Base-by-base conservation (phyloP, 2,888 invertebrate species). In the Digitonthophagus gazella region DNA sequence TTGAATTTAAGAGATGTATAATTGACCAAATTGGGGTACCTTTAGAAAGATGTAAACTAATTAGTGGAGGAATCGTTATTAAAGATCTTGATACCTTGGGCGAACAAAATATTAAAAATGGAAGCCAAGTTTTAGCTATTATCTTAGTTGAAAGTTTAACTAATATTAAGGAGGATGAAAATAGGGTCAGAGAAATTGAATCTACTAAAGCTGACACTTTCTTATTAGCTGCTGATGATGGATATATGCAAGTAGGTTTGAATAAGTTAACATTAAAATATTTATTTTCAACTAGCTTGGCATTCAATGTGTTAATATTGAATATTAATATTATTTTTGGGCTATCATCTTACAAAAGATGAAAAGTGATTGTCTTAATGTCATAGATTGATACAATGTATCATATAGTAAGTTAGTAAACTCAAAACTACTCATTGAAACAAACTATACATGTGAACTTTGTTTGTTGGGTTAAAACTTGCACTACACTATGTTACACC, bases 81-180 rank as follows among this genome's bases (percentile, higher is more conserved):
- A 85, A 86, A 64, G 84, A 87, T 0, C 79, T 81, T 0, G 76
- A 78, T 11, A 84, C 81, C 1, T 77, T 93, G 3, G 82, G 81
- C 8, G 80, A 83, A 11, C 91, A 92, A 76, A 86, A 88, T 55
- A 80, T 93, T 1, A 89, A 87, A 80, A 91, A 92, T 80, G 91
- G 91, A 63, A 86, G 85, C 14, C 88, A 89, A 75, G 82, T 93
- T 4, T 88, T 93, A 85, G 91, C 88, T 0, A 78, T 89, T 44
- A 66, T 73, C 15, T 73, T 83, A 67, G 76, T 75, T 16, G 81
- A 81, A 69, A 78, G 79, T 63, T 74, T 80, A 44, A 77, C 76
- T 44, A 79, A 82, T 61, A 72, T 82, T 16, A 75, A 80, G 71
- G 79, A 81, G 73, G 74, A 74, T 67, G 82, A 83, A 73, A 77